Evolutionary conservation across 2,888 invertebrate genomes (phyloP), one percentile per base, ranked within the genome.

Genomic region (Pyralis farinalis): DNA sequence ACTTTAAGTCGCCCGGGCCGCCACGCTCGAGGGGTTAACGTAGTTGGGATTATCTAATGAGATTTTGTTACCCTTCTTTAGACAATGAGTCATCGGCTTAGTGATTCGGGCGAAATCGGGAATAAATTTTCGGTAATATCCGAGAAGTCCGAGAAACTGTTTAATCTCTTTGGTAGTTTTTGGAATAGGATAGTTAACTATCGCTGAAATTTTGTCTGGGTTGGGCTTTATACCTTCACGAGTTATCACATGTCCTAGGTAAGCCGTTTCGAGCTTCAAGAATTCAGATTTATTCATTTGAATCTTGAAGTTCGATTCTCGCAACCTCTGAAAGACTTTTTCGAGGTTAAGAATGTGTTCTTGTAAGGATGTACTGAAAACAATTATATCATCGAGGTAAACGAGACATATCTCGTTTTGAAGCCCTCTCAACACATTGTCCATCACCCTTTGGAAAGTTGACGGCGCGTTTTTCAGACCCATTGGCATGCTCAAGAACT

Each of bases 261-360:
- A 46, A n/a, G 37, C 37, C 2, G 43, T 49, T 42, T 55, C 51
- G 10, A 39, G 16, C 21, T 46, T 47, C 5, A 54, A 11, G 34
- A 54, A 54, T 22, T 56, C 50, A 0, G 45, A 54, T 11, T 57
- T 55, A 22, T 55, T 47, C 40, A 51, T 39, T 25, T 50, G 52
- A 2, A 52, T 45, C 35, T 53, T 55, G 10, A 53, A 52, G 28
- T 56, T 52, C 0, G 44, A 44, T 6, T 50, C 44, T 6, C 43
- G 12, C 0, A 50, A 37, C 44, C 45, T 33, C 16, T 48, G 7
- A 21, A 58, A 53, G 1, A 59, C 51, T 20, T 37, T 43, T 36
- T 39, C 35, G 1, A 54, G 9, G 27, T 51, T 49, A 5, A 33
- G 21, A 1, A 52, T 10, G 32, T 32, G 12, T 4, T 16, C 16